A percentile compares a stretch with the other conserved stretches of the same genome.
These are phyloP conservation scores for Rhyzopertha dominica DNA, from an alignment of 1,140 invertebrate species.

Conservation along the genomic window DNA sequence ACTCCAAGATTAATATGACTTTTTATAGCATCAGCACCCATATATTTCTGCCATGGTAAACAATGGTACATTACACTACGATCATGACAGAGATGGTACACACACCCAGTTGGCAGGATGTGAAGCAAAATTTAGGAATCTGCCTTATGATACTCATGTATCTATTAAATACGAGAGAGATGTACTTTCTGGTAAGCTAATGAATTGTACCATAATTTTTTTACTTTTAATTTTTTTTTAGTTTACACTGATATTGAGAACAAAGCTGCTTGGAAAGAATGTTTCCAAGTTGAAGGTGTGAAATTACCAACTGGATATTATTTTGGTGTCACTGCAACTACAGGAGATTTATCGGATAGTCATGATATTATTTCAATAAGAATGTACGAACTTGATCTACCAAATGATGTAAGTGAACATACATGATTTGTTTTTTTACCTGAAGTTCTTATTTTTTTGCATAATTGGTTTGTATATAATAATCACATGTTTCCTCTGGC, in stretches of 20 bases:
- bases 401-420: constrained; percentile 64
- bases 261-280: constrained; percentile 90
- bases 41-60: constrained; percentile 98
- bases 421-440: too few species aligned
- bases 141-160: constrained; percentile 85
- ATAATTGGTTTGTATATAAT: too few species aligned
- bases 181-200: constrained; percentile 66
- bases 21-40: constrained; percentile 87
- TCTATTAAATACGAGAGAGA: constrained; percentile 90
- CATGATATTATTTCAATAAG: constrained; percentile 93
- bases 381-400: constrained; percentile 80
- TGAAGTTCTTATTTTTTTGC: too few species aligned
- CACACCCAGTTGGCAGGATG: constrained; percentile 94
- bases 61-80: constrained; percentile 92
- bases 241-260: constrained; percentile 89
- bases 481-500: too few species aligned
- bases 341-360: constrained; percentile 94
- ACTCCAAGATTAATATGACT: not conserved
- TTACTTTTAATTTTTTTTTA: constrained; percentile 46
- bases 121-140: constrained; percentile 90
- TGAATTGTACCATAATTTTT: too few species aligned
- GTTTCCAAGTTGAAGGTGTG: constrained; percentile 85
- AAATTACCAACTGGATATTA: constrained; percentile 92
- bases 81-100: constrained; percentile 97
- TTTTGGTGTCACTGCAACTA: constrained; percentile 92